Evolutionary conservation across 2,888 invertebrate genomes (phyloP), one percentile per base, ranked within the genome.

Genomic region (Glomeris marginata): DNA sequence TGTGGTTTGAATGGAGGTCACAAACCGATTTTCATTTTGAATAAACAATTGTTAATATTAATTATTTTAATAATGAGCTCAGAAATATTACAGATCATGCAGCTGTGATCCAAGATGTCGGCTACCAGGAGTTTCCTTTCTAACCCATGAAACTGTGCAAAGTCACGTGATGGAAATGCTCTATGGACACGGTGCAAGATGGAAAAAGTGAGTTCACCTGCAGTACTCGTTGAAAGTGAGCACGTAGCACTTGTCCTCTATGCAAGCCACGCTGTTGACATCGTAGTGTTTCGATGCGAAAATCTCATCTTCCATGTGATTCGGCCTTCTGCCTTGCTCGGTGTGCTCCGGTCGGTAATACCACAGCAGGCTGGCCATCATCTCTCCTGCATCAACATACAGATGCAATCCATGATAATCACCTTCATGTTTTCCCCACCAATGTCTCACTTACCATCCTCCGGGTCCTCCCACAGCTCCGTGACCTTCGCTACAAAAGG

Each of bases 341-440:
- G 92, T 91, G 70, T 95, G 94, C 70, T 95, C 95, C 1, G 94
- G 94, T 61, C 94, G 79, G 71, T 95, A 95, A 73, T 92, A 95
- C 95, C 95, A 95, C 57, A 94, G 73, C 53, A 95, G 72, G 2
- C 90, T 90, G 73, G 94, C 84, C 90, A 91, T 91, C 90, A 94
- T 92, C 71, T 94, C 92, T 53, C 87, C 92, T 90, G 68, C 1
- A 67, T 64, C 33, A 11, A 28, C 37, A 16, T 38, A n/a, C 4
- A n/a, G n/a, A n/a, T n/a, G n/a, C n/a, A n/a, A n/a, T n/a, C n/a
- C n/a, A n/a, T n/a, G n/a, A n/a, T n/a, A n/a, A n/a, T n/a, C n/a
- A n/a, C n/a, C n/a, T n/a, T n/a, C n/a, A n/a, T n/a, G n/a, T n/a
- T n/a, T n/a, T n/a, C n/a, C n/a, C n/a, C n/a, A n/a, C n/a, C n/a